Percentiles rank a stretch among this genome's conserved stretches.
These are phyloP conservation scores for Andrena bucephala DNA, from an alignment of 2,888 invertebrate genomes.

Conservation along the genomic window DNA sequence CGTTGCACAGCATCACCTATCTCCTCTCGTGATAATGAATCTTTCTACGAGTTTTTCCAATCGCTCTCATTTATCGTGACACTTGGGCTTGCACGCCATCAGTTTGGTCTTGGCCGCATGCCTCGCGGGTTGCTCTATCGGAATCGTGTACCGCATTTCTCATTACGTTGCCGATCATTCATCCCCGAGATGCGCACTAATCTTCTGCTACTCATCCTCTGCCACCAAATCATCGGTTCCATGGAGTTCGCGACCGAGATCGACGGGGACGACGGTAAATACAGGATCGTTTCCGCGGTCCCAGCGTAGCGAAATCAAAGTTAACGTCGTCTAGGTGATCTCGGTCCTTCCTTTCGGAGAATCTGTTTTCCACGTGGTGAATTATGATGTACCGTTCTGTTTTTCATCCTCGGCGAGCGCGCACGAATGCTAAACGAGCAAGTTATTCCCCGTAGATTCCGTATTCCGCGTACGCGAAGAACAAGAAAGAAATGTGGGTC, in stretches of 20 bases:
- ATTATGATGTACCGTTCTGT: neutral
- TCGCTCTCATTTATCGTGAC: slow-evolving; percentile 22
- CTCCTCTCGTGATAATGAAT: slow-evolving; percentile 6
- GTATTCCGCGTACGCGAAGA: neutral
- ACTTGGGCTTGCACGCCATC: slow-evolving; percentile 23
- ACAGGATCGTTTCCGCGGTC: neutral
- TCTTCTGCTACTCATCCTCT: neutral
- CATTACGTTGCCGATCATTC: neutral
- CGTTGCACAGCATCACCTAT: neutral
- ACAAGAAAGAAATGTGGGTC: neutral
- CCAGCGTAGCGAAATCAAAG: too few species aligned
- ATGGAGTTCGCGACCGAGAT: neutral
- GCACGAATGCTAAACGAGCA: neutral
- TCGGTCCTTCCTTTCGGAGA: neutral
- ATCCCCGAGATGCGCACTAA: slow-evolving; percentile 5
- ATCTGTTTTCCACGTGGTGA: neutral
- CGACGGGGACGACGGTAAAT: slow-evolving; percentile 28
- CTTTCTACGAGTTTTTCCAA: slow-evolving; percentile 39
- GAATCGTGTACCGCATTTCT: neutral
- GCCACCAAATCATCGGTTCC: neutral
- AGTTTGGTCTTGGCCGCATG: slow-evolving; percentile 47
- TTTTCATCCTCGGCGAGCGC: neutral
- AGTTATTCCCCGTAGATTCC: neutral
- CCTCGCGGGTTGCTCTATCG: slow-evolving; percentile 40
- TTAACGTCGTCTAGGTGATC: too few species aligned